phyloP scores from a whole-genome alignment of 2,797 vertebrate genomes.

The Periparus ater region DNA sequence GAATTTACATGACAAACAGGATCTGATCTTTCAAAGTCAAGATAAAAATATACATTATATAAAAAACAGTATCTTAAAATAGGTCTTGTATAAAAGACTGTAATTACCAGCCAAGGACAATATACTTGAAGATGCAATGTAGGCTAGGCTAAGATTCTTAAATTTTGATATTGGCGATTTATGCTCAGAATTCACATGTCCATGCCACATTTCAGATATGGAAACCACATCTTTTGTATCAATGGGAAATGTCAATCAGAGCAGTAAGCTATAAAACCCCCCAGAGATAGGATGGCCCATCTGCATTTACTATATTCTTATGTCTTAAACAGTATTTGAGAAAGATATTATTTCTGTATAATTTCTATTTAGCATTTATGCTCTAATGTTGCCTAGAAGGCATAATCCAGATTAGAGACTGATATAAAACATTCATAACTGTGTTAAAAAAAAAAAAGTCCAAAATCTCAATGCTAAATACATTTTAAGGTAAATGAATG shows the following conservation, averaged over 20 bases:
- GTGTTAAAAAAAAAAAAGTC: background rate
- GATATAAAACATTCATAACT: background rate
- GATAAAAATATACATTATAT: conserved; percentile 42
- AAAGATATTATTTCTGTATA: background rate
- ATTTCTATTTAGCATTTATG: background rate
- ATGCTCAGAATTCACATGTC: background rate
- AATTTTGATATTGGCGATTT: background rate
- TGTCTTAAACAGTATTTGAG: background rate
- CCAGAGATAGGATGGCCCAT: background rate
- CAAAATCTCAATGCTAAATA: background rate
- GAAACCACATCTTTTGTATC: background rate
- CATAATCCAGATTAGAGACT: background rate
- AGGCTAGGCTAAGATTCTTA: background rate
- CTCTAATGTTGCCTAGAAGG: background rate
- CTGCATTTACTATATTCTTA: background rate
- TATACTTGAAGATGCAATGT: background rate
- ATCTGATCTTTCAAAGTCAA: conserved; percentile 45
- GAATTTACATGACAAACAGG: conserved; percentile 55
- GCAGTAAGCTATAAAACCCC: background rate
- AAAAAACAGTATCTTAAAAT: conserved; percentile 48
- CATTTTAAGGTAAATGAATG: background rate
- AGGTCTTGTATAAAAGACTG: background rate
- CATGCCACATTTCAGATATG: background rate
- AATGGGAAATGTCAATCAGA: background rate
- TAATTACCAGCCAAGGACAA: conserved; percentile 7